Evolutionary conservation across 2,113 vertebrate genomes (phyloP).

Genomic region (Perca fluviatilis): DNA sequence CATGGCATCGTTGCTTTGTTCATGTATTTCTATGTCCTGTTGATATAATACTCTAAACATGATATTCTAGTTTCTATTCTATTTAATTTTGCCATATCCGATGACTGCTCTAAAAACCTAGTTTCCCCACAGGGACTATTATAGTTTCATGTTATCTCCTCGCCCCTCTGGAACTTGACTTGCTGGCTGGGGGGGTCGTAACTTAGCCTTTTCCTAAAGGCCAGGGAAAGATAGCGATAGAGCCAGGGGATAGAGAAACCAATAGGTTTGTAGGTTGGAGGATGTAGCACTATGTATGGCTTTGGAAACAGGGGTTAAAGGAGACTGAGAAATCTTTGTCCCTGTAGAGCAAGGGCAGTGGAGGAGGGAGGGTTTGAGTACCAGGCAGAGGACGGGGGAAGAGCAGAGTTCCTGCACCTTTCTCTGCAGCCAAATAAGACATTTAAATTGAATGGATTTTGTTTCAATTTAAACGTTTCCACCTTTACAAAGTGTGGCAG

Average conservation of each 20-base stretch:
- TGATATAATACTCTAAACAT: background rate
- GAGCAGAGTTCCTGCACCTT: background rate
- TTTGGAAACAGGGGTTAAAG: slow-evolving; percentile 38
- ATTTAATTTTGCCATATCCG: background rate
- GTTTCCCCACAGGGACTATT: slow-evolving; percentile 19
- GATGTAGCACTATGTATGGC: slow-evolving; percentile 55
- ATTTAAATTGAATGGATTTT: background rate
- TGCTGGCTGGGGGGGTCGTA: slow-evolving; percentile 5
- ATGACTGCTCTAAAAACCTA: background rate
- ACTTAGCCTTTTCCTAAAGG: background rate
- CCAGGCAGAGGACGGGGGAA: background rate
- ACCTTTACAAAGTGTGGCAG: background rate
- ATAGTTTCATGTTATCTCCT: slow-evolving; percentile 42
- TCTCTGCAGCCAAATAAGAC: background rate
- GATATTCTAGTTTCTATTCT: background rate
- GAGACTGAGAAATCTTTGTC: slow-evolving; percentile 5
- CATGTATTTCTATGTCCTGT: background rate
- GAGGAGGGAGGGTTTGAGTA: slow-evolving; percentile 28
- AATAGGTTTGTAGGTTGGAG: background rate
- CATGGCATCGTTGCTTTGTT: too few species aligned
- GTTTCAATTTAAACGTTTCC: background rate
- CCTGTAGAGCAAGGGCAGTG: background rate
- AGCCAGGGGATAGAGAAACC: slow-evolving; percentile 10
- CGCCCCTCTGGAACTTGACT: background rate
- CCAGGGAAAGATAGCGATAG: slow-evolving; percentile 25